Conservation (phyloP, 2,113 vertebrate species). For the Heloderma charlesbogerti region DNA sequence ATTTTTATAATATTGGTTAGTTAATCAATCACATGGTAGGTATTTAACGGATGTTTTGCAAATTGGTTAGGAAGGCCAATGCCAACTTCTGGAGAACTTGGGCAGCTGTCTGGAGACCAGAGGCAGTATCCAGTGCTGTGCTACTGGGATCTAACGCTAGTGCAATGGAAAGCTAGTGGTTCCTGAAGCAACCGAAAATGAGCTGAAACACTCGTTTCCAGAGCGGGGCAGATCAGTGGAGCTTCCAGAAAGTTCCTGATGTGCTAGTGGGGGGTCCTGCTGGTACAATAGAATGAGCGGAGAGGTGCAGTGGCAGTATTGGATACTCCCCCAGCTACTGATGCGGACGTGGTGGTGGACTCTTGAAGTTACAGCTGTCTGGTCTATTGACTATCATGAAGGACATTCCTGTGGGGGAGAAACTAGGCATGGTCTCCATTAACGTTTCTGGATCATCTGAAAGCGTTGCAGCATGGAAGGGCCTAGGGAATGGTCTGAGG, state of each 20-base stretch:
- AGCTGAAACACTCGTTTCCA: too few relatives aligned
- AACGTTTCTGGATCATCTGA: not conserved
- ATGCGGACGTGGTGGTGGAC: not conserved
- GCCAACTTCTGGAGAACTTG: not conserved
- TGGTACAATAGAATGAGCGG: not conserved
- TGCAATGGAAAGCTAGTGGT: too few relatives aligned
- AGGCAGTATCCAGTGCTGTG: too few relatives aligned
- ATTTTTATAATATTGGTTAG: not conserved
- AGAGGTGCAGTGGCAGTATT: not conserved
- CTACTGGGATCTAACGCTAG: too few relatives aligned
- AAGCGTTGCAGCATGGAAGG: not conserved
- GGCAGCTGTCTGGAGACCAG: not conserved
- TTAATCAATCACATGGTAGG: not conserved
- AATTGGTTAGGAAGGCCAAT: not conserved
- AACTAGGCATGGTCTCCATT: not conserved
- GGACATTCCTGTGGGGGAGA: not conserved
- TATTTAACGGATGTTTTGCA: not conserved
- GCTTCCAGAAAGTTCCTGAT: too few relatives aligned
- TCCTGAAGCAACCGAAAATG: too few relatives aligned
- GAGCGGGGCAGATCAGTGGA: too few relatives aligned
- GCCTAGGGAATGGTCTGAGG: not conserved
- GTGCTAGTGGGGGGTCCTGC: too few relatives aligned
- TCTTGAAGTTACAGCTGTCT: not conserved
- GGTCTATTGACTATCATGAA: not conserved
- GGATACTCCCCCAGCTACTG: not conserved